Evolutionary conservation across 2,113 vertebrate genomes (phyloP).

Genomic region (Clarias batrachus): DNA sequence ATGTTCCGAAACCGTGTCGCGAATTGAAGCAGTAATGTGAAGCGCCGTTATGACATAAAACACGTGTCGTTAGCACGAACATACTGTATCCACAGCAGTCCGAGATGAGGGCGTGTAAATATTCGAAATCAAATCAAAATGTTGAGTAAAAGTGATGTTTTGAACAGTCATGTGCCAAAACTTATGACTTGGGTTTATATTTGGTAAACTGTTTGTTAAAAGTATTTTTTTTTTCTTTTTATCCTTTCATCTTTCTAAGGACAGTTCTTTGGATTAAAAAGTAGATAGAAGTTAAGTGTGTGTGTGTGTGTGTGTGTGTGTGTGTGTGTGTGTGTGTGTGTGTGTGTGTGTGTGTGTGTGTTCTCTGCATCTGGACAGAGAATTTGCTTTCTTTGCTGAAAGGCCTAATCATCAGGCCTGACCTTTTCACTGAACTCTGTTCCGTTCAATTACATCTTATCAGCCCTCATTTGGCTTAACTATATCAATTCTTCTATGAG

Average conservation of each 20-base stretch:
- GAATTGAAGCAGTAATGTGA: no score
- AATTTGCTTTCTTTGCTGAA: background rate
- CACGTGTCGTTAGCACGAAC: no score
- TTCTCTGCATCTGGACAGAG: background rate
- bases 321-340: background rate
- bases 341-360: background rate
- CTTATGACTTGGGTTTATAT: no score
- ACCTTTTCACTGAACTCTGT: constrained; percentile 6
- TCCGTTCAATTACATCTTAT: constrained; percentile 13
- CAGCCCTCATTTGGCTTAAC: constrained; percentile 17
- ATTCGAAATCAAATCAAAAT: no score
- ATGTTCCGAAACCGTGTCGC: no score
- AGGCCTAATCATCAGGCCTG: background rate
- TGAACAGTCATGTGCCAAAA: no score
- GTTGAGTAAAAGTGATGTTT: no score
- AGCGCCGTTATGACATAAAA: no score
- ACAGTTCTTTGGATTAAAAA: background rate
- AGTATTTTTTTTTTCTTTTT: background rate
- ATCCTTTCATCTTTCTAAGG: background rate
- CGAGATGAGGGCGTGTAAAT: no score
- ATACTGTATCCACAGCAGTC: no score
- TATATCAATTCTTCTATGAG: background rate
- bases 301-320: background rate
- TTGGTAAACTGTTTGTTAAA: background rate
- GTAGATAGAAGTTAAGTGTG: background rate